These are phyloP conservation scores for Pituophis catenifer DNA, from an alignment of 2,113 vertebrate species.

Conservation along the genomic window DNA sequence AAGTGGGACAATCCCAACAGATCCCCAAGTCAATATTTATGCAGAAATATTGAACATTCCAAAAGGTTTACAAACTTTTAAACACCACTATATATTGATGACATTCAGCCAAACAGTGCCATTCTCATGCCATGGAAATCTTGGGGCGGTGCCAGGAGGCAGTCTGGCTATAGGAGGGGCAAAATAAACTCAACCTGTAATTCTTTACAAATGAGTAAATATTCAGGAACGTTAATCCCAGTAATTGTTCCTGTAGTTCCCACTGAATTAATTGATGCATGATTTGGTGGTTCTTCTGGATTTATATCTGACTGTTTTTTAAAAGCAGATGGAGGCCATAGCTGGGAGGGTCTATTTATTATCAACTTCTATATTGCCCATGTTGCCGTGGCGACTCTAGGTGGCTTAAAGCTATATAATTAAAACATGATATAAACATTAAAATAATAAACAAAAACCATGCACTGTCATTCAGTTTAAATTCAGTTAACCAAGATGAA, in stretches of 20 bases:
- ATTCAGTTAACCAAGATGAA: not conserved
- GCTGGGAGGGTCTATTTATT: not conserved
- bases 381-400: not conserved
- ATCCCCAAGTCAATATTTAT: not conserved
- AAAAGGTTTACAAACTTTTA: not conserved
- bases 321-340: not conserved
- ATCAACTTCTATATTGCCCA: not conserved
- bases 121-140: not conserved
- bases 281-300: not conserved
- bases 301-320: not conserved
- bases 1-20: not conserved
- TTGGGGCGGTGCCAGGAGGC: not conserved
- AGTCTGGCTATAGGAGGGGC: not conserved
- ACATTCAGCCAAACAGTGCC: not conserved
- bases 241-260: not conserved
- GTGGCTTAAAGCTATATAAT: not conserved
- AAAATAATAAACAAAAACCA: not conserved
- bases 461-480: not conserved
- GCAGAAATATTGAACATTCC: not conserved
- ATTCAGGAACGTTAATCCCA: not conserved
- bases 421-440: not conserved
- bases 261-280: not conserved
- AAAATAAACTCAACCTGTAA: not conserved
- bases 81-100: not conserved
- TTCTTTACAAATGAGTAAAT: not conserved